Evolutionary conservation across 1,140 invertebrate genomes (phyloP), one percentile per base, ranked within the genome.

Genomic region (Gonatopus flavifemur): DNA sequence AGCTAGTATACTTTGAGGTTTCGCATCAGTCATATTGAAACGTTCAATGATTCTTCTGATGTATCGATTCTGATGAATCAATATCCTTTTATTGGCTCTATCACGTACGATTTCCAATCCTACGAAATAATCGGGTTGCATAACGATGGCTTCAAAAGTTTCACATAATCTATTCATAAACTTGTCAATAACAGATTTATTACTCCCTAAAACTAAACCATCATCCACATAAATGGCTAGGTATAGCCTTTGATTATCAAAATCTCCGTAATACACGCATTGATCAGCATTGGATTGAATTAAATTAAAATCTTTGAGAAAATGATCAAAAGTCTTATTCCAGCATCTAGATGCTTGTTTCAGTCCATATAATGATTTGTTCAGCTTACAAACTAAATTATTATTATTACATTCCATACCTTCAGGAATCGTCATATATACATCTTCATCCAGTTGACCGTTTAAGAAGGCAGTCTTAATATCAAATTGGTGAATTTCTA

Each of bases 341-440:
- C 61, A 71, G 18, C 51, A 28, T 30, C 49, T 55, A 5, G 62
- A 54, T 10, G 65, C 57, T 52, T 72, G 69, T 36, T 75, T 72
- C 2, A 74, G 44, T 4, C 69, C 69, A 61, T 76, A 73, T 12
- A 74, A 48, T 19, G 66, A 22, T 35, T 68, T 67, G n/a, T 63
- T 57, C 5, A 71, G 39, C 22, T 40, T 49, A 45, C 57, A 69
- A 16, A 66, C 64, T 48, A 66, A 53, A 21, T 58, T 38, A 40
- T 38, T 51, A 12, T 20, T 7, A 4, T 22, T 33, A 33, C 10
- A 13, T 18, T 47, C 18, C 20, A 33, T n/a, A 8, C 32, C 32
- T 13, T 37, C 31, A 1, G 35, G 24, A 18, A 33, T 12, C 13
- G 24, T 3, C 2, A 47, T 47, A 12, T 31, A 47, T 9, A 33